Conservation (phyloP, 2,888 invertebrate species). For the Podabrus alpinus region DNA sequence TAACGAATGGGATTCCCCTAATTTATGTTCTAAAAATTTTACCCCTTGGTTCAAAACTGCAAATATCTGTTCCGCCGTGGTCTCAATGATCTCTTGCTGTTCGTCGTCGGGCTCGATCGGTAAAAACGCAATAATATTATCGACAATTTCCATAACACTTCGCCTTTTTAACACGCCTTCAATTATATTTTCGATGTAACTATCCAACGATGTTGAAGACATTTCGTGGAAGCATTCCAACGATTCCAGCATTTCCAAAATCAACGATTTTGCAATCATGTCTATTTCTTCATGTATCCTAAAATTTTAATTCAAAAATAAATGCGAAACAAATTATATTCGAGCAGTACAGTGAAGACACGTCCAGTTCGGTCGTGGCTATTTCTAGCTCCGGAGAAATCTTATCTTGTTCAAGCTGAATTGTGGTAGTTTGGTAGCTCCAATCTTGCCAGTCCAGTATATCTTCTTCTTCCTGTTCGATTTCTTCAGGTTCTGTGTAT, state of each 20-base stretch:
- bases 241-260: slow-evolving; percentile 42
- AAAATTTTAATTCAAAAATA: background rate
- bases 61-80: slow-evolving; percentile 45
- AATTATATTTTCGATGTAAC: slow-evolving; percentile 40
- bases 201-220: slow-evolving; percentile 33
- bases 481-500: slow-evolving; percentile 18
- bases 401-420: background rate
- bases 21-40: background rate
- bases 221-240: slow-evolving; percentile 34
- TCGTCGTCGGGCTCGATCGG: slow-evolving; percentile 41
- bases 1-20: too few relatives aligned
- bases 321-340: background rate
- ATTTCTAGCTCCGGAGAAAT: background rate
- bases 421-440: slow-evolving; percentile 25
- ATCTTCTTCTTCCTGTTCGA: slow-evolving; percentile 29
- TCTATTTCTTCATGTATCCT: slow-evolving; percentile 33
- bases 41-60: slow-evolving; percentile 42
- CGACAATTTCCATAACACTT: slow-evolving; percentile 42
- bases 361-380: background rate
- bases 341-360: background rate
- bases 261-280: slow-evolving; percentile 39
- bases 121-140: slow-evolving; percentile 43
- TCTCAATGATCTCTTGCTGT: slow-evolving; percentile 42
- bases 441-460: slow-evolving; percentile 26
- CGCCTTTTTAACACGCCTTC: slow-evolving; percentile 34